These are phyloP conservation scores for Drosophila auraria DNA, from an alignment of 1,140 invertebrate genomes.

Conservation along the genomic window DNA sequence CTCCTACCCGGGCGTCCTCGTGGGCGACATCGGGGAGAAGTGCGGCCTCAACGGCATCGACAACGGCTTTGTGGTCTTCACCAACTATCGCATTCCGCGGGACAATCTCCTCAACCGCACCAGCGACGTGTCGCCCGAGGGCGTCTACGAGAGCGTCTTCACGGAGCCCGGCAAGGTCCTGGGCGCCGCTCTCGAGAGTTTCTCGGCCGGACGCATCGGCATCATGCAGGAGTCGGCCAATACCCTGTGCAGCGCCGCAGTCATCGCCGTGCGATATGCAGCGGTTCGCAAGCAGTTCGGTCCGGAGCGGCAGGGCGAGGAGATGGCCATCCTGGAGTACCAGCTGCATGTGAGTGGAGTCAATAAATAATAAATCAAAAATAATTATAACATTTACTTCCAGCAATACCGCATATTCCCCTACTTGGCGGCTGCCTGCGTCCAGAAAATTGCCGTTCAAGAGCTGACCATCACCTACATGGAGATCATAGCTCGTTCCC, in stretches of 20 bases:
- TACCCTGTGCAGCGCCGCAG: slow-evolving; percentile 90
- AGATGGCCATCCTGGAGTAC: slow-evolving; percentile 96
- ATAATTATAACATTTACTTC: slow-evolving; percentile 40
- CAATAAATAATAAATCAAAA: background rate
- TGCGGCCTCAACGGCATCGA: slow-evolving; percentile 95
- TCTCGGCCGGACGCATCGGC: slow-evolving; percentile 93
- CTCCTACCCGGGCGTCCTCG: slow-evolving; percentile 89
- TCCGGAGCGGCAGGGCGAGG: slow-evolving; percentile 87
- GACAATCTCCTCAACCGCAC: slow-evolving; percentile 94
- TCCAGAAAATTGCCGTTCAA: slow-evolving; percentile 90
- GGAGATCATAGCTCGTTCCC: slow-evolving; percentile 87
- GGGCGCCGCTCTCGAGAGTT: slow-evolving; percentile 91
- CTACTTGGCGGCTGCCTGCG: slow-evolving; percentile 93
- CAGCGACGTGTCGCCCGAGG: slow-evolving; percentile 94
- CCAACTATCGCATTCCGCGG: slow-evolving; percentile 93
- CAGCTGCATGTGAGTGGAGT: slow-evolving; percentile 89
- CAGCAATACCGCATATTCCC: slow-evolving; percentile 97
- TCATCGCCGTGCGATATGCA: slow-evolving; percentile 96
- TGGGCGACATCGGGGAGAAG: slow-evolving; percentile 96
- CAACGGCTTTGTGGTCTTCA: slow-evolving; percentile 95
- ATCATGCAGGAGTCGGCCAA: slow-evolving; percentile 91
- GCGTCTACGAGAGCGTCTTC: slow-evolving; percentile 91
- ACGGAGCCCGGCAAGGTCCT: slow-evolving; percentile 92
- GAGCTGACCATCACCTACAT: slow-evolving; percentile 86
- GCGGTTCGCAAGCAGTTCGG: slow-evolving; percentile 95